These are phyloP conservation scores for Xiphophorus hellerii DNA, from an alignment of 2,113 vertebrate species.

Conservation along the genomic window DNA sequence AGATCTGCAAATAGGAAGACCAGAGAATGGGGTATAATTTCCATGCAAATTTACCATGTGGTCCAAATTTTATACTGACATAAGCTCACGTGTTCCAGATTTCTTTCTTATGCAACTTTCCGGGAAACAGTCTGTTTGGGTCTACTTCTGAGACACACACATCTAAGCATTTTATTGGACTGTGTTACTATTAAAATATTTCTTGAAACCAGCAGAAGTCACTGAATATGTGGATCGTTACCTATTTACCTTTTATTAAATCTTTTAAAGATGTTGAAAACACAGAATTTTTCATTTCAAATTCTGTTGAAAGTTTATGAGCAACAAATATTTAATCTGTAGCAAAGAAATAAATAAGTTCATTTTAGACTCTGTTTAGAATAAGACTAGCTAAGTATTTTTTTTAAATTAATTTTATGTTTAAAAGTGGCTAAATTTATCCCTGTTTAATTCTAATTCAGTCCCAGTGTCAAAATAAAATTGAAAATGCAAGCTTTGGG, in stretches of 20 bases:
- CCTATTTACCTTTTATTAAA: background rate
- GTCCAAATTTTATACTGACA: constrained; percentile 56
- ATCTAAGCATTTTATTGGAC: background rate
- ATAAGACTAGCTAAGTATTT: no score
- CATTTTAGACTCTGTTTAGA: no score
- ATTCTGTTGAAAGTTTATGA: no score
- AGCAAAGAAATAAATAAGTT: no score
- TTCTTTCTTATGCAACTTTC: constrained; percentile 45
- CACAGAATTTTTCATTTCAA: no score
- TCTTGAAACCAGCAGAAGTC: constrained; percentile 2
- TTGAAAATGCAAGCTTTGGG: no score
- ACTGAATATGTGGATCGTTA: background rate
- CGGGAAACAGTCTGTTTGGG: constrained; percentile 9
- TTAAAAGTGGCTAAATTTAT: no score
- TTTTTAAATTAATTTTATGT: no score
- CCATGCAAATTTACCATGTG: constrained; percentile 62
- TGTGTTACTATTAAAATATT: background rate
- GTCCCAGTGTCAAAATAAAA: no score
- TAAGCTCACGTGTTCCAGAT: constrained; percentile 44
- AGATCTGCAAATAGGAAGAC: constrained; percentile 8
- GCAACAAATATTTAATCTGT: no score
- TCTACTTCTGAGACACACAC: constrained; percentile 11
- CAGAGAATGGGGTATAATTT: constrained; percentile 40
- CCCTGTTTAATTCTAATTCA: no score
- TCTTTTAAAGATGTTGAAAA: background rate